A percentile compares a stretch with the other conserved stretches of the same genome.
Evolutionary conservation across 2,113 vertebrate species (phyloP).

Genomic region (Grammomys dolichurus): DNA sequence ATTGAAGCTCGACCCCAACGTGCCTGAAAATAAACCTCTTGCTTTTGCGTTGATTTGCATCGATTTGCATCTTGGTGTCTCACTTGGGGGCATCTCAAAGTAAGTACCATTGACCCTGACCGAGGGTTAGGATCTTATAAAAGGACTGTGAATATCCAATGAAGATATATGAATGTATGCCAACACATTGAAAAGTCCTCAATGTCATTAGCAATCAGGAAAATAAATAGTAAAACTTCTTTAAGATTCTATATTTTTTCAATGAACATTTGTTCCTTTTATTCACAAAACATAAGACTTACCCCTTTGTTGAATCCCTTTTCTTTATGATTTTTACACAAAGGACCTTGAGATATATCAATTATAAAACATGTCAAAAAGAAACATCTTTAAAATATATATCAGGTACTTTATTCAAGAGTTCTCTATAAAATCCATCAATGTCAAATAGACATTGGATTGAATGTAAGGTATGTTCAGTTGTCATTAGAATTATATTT

Average conservation of each 20-base stretch:
- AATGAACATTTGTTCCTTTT: conserved; percentile 82
- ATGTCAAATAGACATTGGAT: conserved; percentile 75
- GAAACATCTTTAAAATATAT: conserved; percentile 85
- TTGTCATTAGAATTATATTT: conserved; percentile 78
- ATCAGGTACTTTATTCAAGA: conserved; percentile 86
- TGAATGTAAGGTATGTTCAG: conserved; percentile 57
- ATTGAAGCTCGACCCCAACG: too few relatives aligned
- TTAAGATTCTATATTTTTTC: background rate
- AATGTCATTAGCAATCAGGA: too few relatives aligned
- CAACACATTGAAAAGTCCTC: too few relatives aligned
- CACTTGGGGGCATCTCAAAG: too few relatives aligned
- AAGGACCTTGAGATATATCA: conserved; percentile 73
- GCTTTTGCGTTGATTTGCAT: too few relatives aligned
- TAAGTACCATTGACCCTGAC: too few relatives aligned
- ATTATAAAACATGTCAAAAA: conserved; percentile 82
- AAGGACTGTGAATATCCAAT: too few relatives aligned
- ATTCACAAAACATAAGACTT: conserved; percentile 87
- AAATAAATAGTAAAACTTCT: too few relatives aligned
- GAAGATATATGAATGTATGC: too few relatives aligned
- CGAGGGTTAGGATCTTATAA: too few relatives aligned
- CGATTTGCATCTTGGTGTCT: too few relatives aligned
- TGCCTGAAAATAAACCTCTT: too few relatives aligned
- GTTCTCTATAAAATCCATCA: conserved; percentile 74
- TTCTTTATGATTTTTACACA: conserved; percentile 76
- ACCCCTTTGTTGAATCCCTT: conserved; percentile 63